Evolutionary conservation across 1,140 invertebrate genomes (phyloP), one percentile per base, ranked within the genome.

Genomic region (Capitella teleta): DNA sequence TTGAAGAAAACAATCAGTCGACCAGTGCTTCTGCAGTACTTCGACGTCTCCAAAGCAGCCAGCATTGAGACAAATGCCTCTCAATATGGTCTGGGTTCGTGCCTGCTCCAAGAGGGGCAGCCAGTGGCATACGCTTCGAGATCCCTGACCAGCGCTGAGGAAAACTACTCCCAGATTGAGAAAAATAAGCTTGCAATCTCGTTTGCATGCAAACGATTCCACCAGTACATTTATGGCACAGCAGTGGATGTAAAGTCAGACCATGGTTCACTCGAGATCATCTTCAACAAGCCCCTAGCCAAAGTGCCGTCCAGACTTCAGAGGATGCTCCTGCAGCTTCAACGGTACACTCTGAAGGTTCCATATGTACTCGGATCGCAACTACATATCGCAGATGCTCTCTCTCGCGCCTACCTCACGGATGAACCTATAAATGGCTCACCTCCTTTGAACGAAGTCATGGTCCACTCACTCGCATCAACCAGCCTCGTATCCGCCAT

Each of bases 151-250:
- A 4, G 45, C 4, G 57, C 63, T 32, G 67, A 78, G 57, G 14
- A 57, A 28, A 73, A 74, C 38, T 76, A 75, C 51, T 65, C 62
- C 10, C 68, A 76, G 55, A 68, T 76, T 1, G 72, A 78, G 46
- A 66, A 69, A 50, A 73, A 78, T 56, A 59, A 71, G 3, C 57
- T 76, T 1, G 70, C 74, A 2, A 71, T 76, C 30, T 59, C 77
- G 4, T 78, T 73, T 52, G 63, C 61, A 6, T 58, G 64, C 5
- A 62, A 68, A 42, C 49, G 61, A 26, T 75, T 74, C 59, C 66
- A 68, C 48, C 32, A 65, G 21, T 70, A 62, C 50, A 56, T 67
- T 12, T 70, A 70, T 58, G 68, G 65, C 1, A 58, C 53, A 19
- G 21, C 28, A 19, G 32, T 55, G 4, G 53, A 40, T 12, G 44